Evolutionary conservation across 1,140 invertebrate genomes (phyloP).

Genomic region (Colletes gigas): DNA sequence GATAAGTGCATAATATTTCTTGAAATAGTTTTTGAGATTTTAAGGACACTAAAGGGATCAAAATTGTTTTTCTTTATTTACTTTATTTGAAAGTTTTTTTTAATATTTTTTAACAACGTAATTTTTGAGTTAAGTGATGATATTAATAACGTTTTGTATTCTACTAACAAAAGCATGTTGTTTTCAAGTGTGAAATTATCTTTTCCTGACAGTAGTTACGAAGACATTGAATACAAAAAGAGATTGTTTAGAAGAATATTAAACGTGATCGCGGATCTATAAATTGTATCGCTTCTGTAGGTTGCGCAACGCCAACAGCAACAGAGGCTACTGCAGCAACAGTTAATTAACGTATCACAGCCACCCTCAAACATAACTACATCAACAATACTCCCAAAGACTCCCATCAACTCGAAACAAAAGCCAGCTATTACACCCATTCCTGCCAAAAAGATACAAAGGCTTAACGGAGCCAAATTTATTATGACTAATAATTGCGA

Average conservation of each 20-base stretch:
- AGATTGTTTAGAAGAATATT: not conserved
- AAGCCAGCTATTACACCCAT: slow-evolving; percentile 77
- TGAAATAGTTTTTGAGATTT: too few species aligned
- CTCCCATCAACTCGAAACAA: slow-evolving; percentile 78
- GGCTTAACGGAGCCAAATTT: slow-evolving; percentile 79
- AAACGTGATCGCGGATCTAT: not conserved
- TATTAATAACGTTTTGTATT: slow-evolving; percentile 53
- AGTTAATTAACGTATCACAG: slow-evolving; percentile 73
- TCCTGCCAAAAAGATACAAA: slow-evolving; percentile 78
- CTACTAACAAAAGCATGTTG: slow-evolving; percentile 71
- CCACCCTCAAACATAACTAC: slow-evolving; percentile 77
- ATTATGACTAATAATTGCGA: slow-evolving; percentile 79
- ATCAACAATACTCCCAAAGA: slow-evolving; percentile 72
- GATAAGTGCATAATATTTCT: too few species aligned
- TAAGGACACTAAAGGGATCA: too few species aligned
- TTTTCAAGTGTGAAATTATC: slow-evolving; percentile 41
- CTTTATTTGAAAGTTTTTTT: slow-evolving; percentile 1
- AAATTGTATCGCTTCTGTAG: slow-evolving; percentile 68
- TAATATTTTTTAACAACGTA: slow-evolving; percentile 46
- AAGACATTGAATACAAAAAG: not conserved
- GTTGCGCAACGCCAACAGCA: slow-evolving; percentile 85
- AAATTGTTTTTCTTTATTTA: slow-evolving; percentile 24
- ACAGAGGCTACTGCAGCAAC: slow-evolving; percentile 83
- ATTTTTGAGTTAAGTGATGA: slow-evolving; percentile 45
- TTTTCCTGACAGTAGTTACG: not conserved